Evolutionary conservation across 92 coral and sea anemone genomes (phyloP), one percentile per base, ranked within the genome.

Genomic region (Umimayanthus chanpuru): DNA sequence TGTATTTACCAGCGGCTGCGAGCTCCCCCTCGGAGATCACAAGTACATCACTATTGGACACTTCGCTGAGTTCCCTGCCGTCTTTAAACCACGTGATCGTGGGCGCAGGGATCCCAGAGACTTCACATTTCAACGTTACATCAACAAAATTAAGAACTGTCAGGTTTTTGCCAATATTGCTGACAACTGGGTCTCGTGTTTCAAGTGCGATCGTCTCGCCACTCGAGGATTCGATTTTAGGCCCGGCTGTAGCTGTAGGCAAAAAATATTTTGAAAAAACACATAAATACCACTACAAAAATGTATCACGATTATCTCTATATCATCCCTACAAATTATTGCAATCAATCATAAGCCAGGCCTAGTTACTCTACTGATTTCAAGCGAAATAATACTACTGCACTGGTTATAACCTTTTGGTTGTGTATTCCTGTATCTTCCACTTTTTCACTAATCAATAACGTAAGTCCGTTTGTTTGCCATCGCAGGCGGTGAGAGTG

Each of bases 71-170:
- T 53, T 53, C 81, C 4, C 36, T 16, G 65, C 88, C 86, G 82
- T 93, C 92, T 66, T 90, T 93, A 28, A 72, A 92, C 98, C 98
- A 95, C 23, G 89, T 73, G 80, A 95, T 72, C 21, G 79, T 53
- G 5, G 98, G 98, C 11, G 81, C 50, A 2, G 97, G 98, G 14
- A 89, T 85, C 4, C 98, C 99, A 44, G 28, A 71, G 80, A 93
- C 92, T 56, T 89, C 77, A 89, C 99, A 97, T 67, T 64, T 86
- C 9, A 97, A n/a, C 14, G 89, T 89, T 23, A 97, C 88, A 61
- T 89, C 91, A 73, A 90, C 83, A 15, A 89, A 87, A 30, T 86
- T 92, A 44, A 95, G 95, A 53, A 95, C 90, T 26, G 90, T 90
- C 4, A 95, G 66, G 84, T 90, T 91, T 78, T 91, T 93, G 23